A percentile compares a stretch with the other conserved stretches of the same genome.
phyloP scores from a whole-genome alignment of 2,797 vertebrate genomes.

The Stomatorhinus walkeri region DNA sequence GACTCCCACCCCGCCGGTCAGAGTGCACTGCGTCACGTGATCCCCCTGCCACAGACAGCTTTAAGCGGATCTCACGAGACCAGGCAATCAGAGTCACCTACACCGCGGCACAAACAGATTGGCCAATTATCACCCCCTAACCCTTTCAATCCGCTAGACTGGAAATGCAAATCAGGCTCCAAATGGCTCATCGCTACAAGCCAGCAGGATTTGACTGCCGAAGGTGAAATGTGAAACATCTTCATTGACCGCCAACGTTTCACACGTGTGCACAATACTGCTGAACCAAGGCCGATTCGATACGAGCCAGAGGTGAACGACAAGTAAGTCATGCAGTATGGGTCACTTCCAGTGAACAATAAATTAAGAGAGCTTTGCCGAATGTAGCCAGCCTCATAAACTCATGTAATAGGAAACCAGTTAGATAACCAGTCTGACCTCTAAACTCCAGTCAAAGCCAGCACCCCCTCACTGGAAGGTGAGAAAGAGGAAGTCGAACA shows the following conservation, averaged over 20 bases:
- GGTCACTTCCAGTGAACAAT: not conserved
- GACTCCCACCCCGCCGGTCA: not conserved
- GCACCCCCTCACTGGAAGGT: conserved; percentile 1
- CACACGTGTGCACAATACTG: not conserved
- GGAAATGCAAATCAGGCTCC: conserved; percentile 1
- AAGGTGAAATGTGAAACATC: not conserved
- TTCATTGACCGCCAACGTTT: not conserved
- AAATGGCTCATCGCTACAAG: not conserved
- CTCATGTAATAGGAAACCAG: not conserved
- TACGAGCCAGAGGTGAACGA: not conserved
- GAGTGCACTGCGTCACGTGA: not conserved
- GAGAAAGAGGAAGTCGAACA: conserved; percentile 17
- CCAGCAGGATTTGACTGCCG: not conserved
- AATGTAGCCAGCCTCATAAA: not conserved
- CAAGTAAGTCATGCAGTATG: not conserved
- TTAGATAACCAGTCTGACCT: conserved; percentile 31
- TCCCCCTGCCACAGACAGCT: not conserved
- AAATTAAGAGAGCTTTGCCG: conserved; percentile 11
- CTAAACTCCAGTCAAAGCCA: conserved; percentile 30
- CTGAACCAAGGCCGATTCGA: not conserved
- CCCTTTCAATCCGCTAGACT: not conserved
- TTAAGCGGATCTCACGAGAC: not conserved
- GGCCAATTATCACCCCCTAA: conserved; percentile 1
- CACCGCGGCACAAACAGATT: not conserved
- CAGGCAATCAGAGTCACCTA: not conserved